These are phyloP conservation scores for Gymnopithys bicolor DNA, from an alignment of 2,797 vertebrate species.

Conservation along the genomic window DNA sequence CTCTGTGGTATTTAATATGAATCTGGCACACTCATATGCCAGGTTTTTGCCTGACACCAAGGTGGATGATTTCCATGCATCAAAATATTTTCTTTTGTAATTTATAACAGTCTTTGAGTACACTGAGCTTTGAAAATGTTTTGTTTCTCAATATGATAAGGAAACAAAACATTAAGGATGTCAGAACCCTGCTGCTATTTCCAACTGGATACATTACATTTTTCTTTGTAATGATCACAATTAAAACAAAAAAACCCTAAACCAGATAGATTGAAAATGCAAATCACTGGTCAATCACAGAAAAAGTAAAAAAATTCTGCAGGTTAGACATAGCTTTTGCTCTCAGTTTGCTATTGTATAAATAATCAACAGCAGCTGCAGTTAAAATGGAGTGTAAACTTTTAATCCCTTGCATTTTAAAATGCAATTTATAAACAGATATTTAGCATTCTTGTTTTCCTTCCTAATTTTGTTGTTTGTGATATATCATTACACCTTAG, in stretches of 20 bases:
- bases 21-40: not conserved
- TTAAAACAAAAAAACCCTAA: not conserved
- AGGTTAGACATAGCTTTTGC: not conserved
- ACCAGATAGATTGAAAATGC: not conserved
- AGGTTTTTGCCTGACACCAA: not conserved
- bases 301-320: not conserved
- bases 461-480: not conserved
- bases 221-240: not conserved
- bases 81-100: not conserved
- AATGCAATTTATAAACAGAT: not conserved
- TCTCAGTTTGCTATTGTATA: not conserved
- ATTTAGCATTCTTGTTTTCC: rapidly evolving
- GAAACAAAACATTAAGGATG: not conserved
- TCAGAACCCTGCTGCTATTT: conserved; percentile 21
- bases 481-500: not conserved
- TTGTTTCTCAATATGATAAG: not conserved
- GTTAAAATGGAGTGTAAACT: not conserved
- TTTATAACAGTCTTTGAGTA: not conserved
- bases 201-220: not conserved
- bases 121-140: not conserved
- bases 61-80: not conserved
- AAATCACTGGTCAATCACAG: not conserved
- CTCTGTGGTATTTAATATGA: not conserved
- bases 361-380: not conserved
- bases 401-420: not conserved